Percentiles rank a stretch among this genome's conserved stretches.
Conservation (phyloP, 2,113 vertebrate species). For the Mustela nigripes region DNA sequence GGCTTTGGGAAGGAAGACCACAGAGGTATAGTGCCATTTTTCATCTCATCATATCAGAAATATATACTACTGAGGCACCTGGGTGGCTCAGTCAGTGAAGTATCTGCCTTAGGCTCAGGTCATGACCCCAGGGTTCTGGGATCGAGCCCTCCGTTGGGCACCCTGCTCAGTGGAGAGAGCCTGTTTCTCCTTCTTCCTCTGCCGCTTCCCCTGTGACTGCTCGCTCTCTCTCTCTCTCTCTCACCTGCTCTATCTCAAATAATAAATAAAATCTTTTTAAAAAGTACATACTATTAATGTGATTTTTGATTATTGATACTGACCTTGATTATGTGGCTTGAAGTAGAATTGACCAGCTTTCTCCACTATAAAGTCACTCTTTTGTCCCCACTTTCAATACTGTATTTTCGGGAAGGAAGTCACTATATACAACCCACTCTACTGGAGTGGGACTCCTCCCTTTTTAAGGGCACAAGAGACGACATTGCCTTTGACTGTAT, state of each 20-base stretch:
- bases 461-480: neutral
- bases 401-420: slow-evolving; percentile 5
- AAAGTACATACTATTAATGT: no score
- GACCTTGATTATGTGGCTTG: neutral
- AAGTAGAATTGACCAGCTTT: neutral
- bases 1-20: neutral
- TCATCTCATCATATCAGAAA: neutral
- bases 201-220: no score
- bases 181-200: no score
- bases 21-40: neutral
- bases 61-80: neutral
- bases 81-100: no score
- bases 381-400: no score
- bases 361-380: neutral
- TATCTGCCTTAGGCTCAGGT: no score
- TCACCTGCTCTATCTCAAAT: no score
- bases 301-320: neutral
- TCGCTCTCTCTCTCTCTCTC: no score
- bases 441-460: neutral
- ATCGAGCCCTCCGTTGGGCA: no score
- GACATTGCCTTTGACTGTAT: neutral
- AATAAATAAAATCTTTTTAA: no score
- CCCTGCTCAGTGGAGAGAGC: no score
- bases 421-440: neutral
- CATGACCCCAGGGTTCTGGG: no score